Percentiles rank a stretch among this genome's conserved stretches.
Conservation (phyloP, 2,888 invertebrate genomes). For the Lycaena phlaeas region DNA sequence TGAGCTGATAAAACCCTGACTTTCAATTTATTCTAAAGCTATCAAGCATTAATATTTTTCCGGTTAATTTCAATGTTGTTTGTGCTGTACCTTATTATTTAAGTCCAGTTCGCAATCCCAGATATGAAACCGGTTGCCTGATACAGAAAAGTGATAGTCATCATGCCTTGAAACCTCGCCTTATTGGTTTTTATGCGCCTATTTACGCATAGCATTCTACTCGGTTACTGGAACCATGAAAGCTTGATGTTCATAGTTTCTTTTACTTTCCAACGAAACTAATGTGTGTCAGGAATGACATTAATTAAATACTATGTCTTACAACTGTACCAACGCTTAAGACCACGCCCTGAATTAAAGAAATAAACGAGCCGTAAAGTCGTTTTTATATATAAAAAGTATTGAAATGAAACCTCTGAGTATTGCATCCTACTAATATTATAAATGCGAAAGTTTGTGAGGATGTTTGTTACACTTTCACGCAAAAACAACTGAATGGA, state of each 20-base stretch:
- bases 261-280: constrained; percentile 6
- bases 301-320: constrained; percentile 4
- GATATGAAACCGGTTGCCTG: constrained; percentile 44
- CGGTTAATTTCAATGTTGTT: background rate
- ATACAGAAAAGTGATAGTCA: constrained; percentile 51
- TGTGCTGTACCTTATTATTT: background rate
- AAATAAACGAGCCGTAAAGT: too few relatives aligned
- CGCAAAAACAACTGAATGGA: too few relatives aligned
- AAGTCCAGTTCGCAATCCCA: constrained; percentile 30
- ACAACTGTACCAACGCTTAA: too few relatives aligned
- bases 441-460: too few relatives aligned
- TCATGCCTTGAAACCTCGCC: constrained; percentile 34
- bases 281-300: constrained; percentile 4
- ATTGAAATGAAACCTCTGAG: too few relatives aligned
- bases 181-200: constrained; percentile 20
- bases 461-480: too few relatives aligned
- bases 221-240: constrained; percentile 1
- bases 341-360: too few relatives aligned
- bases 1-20: too few relatives aligned
- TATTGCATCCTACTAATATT: too few relatives aligned
- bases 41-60: too few relatives aligned
- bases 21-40: too few relatives aligned
- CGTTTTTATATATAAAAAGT: too few relatives aligned
- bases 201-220: constrained; percentile 11
- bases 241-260: background rate